Percentiles rank a stretch among this genome's conserved stretches.
Evolutionary conservation across 2,888 invertebrate genomes (phyloP).

Genomic region (Trachelus stipa): DNA sequence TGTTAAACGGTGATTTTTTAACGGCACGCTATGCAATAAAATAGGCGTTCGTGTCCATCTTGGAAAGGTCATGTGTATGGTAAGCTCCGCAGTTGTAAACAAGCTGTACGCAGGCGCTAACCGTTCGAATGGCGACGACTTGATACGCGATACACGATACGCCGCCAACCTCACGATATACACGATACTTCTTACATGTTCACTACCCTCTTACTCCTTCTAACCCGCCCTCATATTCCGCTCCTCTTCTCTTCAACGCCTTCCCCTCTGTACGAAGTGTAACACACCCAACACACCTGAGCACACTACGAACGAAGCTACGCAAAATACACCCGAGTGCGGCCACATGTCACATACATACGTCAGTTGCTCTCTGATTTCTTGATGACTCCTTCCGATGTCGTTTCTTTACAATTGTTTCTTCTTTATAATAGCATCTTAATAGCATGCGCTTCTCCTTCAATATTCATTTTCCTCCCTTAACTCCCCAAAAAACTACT

Average conservation of each 20-base stretch:
- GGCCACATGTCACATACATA: background rate
- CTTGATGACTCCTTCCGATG: background rate
- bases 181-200: background rate
- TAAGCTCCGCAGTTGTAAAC: slow-evolving; percentile 66
- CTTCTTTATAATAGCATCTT: background rate
- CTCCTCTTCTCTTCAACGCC: background rate
- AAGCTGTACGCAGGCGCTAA: slow-evolving; percentile 64
- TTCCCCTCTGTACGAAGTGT: background rate
- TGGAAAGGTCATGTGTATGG: slow-evolving; percentile 66
- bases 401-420: background rate
- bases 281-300: background rate
- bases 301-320: background rate
- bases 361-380: background rate
- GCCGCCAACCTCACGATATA: background rate
- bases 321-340: background rate
- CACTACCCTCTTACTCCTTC: background rate
- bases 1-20: slow-evolving; percentile 16
- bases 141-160: slow-evolving; percentile 45
- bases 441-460: background rate
- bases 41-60: slow-evolving; percentile 64
- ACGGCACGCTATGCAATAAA: slow-evolving; percentile 33
- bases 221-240: too few relatives aligned
- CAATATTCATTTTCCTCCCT: background rate
- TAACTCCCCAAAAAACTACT: background rate
- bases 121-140: slow-evolving; percentile 55